Evolutionary conservation across 2,888 invertebrate genomes (phyloP), one percentile per base, ranked within the genome.

Genomic region (Aphidius colemani): DNA sequence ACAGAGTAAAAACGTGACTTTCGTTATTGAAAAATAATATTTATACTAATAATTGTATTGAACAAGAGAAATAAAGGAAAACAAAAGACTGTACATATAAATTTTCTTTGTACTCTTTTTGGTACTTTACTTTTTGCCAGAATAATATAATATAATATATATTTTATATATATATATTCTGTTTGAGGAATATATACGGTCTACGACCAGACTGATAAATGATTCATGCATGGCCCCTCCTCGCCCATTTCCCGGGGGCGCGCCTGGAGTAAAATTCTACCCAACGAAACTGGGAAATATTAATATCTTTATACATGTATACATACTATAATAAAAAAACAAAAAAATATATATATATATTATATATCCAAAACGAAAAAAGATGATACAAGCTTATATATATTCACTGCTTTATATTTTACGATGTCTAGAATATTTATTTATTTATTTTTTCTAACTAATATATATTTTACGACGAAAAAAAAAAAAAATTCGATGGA

Each of bases 131-230:
- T 30, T 53, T 53, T 53, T 8, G 45, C 41, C 13, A 56, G 43
- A 48, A 46, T 64, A 51, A 41, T 55, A 9, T 43, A 49, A n/a
- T 45, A 11, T 13, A 56, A 56, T 59, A 59, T 18, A 59, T 59
- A 45, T 59, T 59, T 13, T 48, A 67, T 48, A 59, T 64, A 64
- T 64, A 64, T 62, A 58, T 59, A 62, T 62, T 51, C 30, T 30
- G 40, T 56, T 56, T 11, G 56, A 55, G 13, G 43, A 67, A 66
- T 66, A 64, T 66, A 65, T 61, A 65, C 71, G 69, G 72, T 71
- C 72, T 30, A 72, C 74, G 73, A 75, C 75, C 72, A 74, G 75
- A 74, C 75, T 76, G 76, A 80, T 79, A 78, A 79, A 80, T 78
- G 76, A 80, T 80, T 79, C 79, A 78, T 78, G 71, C 40, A 53